A percentile compares a stretch with the other conserved stretches of the same genome.
Conservation (phyloP, 1,140 invertebrate genomes). For the Caenorhabditis briggsae region DNA sequence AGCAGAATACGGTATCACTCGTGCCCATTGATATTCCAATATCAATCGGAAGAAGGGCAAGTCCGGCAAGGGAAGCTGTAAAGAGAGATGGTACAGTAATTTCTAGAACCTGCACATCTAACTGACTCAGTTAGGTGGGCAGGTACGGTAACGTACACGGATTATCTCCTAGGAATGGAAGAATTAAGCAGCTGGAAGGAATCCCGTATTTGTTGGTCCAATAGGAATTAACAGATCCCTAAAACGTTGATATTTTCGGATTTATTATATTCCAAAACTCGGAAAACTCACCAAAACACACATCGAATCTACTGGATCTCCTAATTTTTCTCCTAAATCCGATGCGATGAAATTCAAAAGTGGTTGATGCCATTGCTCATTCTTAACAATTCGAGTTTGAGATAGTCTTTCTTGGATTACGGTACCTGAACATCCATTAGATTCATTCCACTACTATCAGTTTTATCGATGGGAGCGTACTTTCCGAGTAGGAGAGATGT, state of each 20-base stretch:
- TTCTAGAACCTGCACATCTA: no score
- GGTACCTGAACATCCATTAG: conserved; percentile 83
- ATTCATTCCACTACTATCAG: conserved; percentile 97
- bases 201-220: conserved; percentile 40
- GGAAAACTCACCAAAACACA: background rate
- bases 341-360: background rate
- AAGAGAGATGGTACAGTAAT: background rate
- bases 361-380: background rate
- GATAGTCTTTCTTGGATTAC: conserved; percentile 81
- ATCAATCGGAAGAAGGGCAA: conserved; percentile 86
- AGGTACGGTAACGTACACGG: conserved; percentile 78
- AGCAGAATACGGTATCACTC: conserved; percentile 66
- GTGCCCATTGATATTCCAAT: conserved; percentile 84
- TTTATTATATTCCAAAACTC: no score
- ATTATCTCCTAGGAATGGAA: conserved; percentile 95
- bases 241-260: background rate
- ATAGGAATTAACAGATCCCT: background rate
- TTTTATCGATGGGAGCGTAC: conserved; percentile 90
- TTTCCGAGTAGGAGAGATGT: conserved; percentile 89
- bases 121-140: no score
- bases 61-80: conserved; percentile 82
- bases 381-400: conserved; percentile 83
- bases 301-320: conserved; percentile 81
- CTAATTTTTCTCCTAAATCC: conserved; percentile 80
- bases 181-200: conserved; percentile 84